Evolutionary conservation across 2,797 vertebrate genomes (phyloP).

Genomic region (Triplophysa yarkandensis): DNA sequence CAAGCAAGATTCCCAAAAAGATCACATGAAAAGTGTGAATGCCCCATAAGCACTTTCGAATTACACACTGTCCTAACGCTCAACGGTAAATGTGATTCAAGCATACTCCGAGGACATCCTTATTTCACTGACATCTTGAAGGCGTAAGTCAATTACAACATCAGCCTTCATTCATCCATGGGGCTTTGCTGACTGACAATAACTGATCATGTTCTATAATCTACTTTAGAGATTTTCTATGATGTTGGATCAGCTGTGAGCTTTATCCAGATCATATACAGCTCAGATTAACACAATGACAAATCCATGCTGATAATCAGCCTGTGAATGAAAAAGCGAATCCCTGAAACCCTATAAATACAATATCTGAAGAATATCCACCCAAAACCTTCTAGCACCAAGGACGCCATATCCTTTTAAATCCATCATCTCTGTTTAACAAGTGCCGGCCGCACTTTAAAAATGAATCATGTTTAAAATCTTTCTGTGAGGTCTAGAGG

Average conservation of each 20-base stretch:
- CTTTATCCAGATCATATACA: slow-evolving; percentile 34
- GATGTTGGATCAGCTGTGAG: slow-evolving; percentile 31
- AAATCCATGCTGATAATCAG: slow-evolving; percentile 17
- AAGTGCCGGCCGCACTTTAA: slow-evolving; percentile 1
- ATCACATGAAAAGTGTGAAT: not conserved
- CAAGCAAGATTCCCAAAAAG: too few species aligned
- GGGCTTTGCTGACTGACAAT: slow-evolving; percentile 31
- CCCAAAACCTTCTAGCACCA: slow-evolving; percentile 6
- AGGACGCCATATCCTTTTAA: not conserved
- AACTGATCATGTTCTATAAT: slow-evolving; percentile 36
- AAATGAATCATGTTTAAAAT: slow-evolving; percentile 24
- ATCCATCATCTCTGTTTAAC: not conserved
- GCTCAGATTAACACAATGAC: slow-evolving; percentile 25
- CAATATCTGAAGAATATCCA: slow-evolving; percentile 5
- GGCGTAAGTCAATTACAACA: not conserved
- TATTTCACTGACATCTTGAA: not conserved
- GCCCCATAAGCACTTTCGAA: not conserved
- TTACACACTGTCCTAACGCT: not conserved
- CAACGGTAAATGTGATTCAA: not conserved
- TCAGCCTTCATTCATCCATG: slow-evolving; percentile 12
- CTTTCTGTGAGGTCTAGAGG: slow-evolving; percentile 12
- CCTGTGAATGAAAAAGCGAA: not conserved
- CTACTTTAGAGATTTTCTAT: slow-evolving; percentile 49
- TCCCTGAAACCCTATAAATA: not conserved
- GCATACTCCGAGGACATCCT: not conserved